Conservation (phyloP, 1,140 invertebrate species). For the Calephelis virginiensis region DNA sequence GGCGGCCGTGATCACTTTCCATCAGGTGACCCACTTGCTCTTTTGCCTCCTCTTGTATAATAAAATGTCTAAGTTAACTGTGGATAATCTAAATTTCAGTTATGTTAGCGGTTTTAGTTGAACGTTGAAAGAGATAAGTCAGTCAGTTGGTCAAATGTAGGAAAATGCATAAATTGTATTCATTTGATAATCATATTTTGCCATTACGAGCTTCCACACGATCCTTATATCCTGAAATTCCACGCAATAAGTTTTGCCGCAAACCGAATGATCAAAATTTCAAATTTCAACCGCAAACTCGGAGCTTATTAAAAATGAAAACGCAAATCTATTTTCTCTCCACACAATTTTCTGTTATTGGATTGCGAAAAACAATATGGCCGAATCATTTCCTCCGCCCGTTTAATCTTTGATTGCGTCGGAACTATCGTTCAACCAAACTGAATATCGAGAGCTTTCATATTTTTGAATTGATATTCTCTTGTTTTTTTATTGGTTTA, state of each 20-base stretch:
- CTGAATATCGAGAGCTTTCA: constrained; percentile 7
- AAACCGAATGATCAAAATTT: neutral
- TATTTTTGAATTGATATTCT: constrained; percentile 14
- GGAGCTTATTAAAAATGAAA: constrained; percentile 10
- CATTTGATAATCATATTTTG: too few species aligned
- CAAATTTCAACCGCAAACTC: neutral
- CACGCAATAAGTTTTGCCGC: neutral
- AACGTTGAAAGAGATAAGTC: too few species aligned
- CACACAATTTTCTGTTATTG: constrained; percentile 16
- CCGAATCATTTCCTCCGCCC: constrained; percentile 16
- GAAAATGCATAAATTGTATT: too few species aligned
- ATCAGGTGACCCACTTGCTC: too few species aligned
- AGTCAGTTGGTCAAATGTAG: too few species aligned
- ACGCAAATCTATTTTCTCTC: constrained; percentile 9
- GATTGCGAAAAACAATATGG: constrained; percentile 15
- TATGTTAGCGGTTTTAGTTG: too few species aligned
- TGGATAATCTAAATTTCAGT: too few species aligned
- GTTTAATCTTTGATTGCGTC: constrained; percentile 15
- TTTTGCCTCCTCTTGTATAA: too few species aligned
- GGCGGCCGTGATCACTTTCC: too few species aligned
- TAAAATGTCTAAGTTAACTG: too few species aligned
- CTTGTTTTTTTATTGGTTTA: neutral
- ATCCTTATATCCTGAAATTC: neutral
- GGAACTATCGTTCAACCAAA: constrained; percentile 15
- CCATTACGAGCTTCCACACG: too few species aligned